Conservation (phyloP, 2,113 vertebrate genomes). For the Pterocles orientalis region DNA sequence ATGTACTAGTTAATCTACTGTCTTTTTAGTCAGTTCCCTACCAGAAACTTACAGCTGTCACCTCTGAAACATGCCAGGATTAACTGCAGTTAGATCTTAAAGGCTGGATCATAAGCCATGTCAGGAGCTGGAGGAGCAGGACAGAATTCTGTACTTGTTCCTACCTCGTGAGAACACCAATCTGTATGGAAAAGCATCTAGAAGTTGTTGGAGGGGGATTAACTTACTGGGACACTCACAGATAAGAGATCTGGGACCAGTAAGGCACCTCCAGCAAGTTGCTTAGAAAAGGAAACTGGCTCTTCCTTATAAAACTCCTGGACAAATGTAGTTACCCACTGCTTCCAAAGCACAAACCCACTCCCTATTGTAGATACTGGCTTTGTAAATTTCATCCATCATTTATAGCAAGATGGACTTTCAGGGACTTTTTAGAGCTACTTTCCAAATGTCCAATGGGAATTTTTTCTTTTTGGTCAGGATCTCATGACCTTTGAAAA, state of each 20-base stretch:
- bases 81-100: not conserved
- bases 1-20: not conserved
- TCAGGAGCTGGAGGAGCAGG: not conserved
- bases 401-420: not conserved
- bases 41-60: not conserved
- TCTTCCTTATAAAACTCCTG: not conserved
- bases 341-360: not conserved
- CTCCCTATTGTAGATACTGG: rapidly evolving
- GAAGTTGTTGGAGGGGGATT: not conserved
- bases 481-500: not conserved
- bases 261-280: rapidly evolving
- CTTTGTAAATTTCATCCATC: not conserved
- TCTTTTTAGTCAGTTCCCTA: not conserved
- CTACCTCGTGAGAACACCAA: not conserved
- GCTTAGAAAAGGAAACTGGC: not conserved
- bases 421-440: not conserved
- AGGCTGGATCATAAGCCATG: not conserved
- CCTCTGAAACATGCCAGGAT: not conserved
- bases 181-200: not conserved
- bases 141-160: not conserved
- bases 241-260: not conserved
- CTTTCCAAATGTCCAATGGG: not conserved
- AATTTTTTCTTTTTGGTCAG: not conserved
- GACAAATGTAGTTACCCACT: not conserved
- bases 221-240: not conserved